A percentile compares a stretch with the other conserved stretches of the same genome.
phyloP scores from a whole-genome alignment of 2,888 invertebrate species.

The Pterostichus niger region DNA sequence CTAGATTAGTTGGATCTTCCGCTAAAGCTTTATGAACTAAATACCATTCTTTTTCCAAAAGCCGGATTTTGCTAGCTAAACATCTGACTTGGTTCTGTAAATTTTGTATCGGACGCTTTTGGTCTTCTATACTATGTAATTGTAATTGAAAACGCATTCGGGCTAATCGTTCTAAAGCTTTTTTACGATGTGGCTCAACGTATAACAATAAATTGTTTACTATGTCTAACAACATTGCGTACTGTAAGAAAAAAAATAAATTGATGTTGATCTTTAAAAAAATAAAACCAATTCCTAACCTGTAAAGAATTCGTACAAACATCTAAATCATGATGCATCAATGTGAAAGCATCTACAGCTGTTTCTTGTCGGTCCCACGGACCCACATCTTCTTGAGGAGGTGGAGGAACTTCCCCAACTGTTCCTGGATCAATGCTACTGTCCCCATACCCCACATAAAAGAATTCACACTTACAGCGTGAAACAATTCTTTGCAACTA shows the following conservation, averaged over 20 bases:
- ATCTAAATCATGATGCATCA: conserved; percentile 99
- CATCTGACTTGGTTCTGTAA: conserved; percentile 91
- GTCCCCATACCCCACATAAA: conserved; percentile 96
- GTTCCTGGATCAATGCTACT: conserved; percentile 86
- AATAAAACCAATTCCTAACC: conserved; percentile 75
- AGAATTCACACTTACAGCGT: conserved; percentile 98
- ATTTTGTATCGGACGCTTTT: conserved; percentile 93
- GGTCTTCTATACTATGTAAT: conserved; percentile 93
- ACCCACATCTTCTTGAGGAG: conserved; percentile 84
- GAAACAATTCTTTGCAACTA: conserved; percentile 98
- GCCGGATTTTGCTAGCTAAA: conserved; percentile 88
- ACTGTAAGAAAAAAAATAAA: conserved; percentile 79
- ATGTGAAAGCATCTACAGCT: conserved; percentile 97
- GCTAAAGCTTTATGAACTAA: conserved; percentile 89
- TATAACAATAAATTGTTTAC: conserved; percentile 98
- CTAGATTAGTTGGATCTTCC: conserved; percentile 82
- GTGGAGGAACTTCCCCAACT: conserved; percentile 84
- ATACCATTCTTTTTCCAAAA: conserved; percentile 94
- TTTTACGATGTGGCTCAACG: conserved; percentile 96
- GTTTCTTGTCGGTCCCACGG: conserved; percentile 91
- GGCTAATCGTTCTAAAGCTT: conserved; percentile 92
- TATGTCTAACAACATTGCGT: conserved; percentile 97
- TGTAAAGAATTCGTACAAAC: conserved; percentile 97
- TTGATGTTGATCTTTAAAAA: too few species aligned
- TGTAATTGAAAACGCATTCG: conserved; percentile 97